Percentiles rank a stretch among this genome's conserved stretches.
Evolutionary conservation across 2,113 vertebrate genomes (phyloP).

Genomic region (Bufo bufo): DNA sequence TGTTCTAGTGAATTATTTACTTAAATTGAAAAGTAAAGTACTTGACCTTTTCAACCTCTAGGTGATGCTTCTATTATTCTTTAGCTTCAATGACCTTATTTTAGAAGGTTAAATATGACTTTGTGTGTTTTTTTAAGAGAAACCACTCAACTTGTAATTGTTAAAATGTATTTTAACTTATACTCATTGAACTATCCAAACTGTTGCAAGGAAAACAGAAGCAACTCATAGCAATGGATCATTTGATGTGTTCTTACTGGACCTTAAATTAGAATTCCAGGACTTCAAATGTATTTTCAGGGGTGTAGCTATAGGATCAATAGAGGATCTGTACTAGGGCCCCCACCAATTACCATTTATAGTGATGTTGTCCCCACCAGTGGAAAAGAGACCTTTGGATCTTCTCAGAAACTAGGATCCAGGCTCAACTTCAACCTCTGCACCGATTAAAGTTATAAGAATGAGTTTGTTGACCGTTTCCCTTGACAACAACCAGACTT

Average conservation of each 20-base stretch:
- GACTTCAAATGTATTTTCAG: too few relatives aligned
- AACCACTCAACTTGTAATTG: neutral
- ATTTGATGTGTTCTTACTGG: too few relatives aligned
- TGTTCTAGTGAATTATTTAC: conserved; percentile 30
- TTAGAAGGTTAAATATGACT: conserved; percentile 18
- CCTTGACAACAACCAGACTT: too few relatives aligned
- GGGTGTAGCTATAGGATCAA: too few relatives aligned
- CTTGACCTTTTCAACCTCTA: conserved; percentile 36
- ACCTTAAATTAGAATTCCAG: neutral
- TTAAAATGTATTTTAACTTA: neutral
- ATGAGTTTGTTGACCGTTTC: neutral
- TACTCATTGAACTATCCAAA: neutral
- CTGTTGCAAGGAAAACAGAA: too few relatives aligned
- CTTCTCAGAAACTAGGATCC: neutral
- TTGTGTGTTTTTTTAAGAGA: neutral
- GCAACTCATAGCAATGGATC: too few relatives aligned
- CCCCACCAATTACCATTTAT: neutral
- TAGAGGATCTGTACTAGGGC: too few relatives aligned
- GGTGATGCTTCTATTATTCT: conserved; percentile 37
- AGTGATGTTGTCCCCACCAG: neutral
- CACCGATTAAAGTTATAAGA: neutral
- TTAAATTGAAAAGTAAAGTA: conserved; percentile 40
- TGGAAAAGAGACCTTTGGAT: neutral
- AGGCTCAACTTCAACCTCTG: neutral
- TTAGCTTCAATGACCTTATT: conserved; percentile 34